Evolutionary conservation across 2,888 invertebrate genomes (phyloP), one percentile per base, ranked within the genome.

Genomic region (Stictocephala bisonia): DNA sequence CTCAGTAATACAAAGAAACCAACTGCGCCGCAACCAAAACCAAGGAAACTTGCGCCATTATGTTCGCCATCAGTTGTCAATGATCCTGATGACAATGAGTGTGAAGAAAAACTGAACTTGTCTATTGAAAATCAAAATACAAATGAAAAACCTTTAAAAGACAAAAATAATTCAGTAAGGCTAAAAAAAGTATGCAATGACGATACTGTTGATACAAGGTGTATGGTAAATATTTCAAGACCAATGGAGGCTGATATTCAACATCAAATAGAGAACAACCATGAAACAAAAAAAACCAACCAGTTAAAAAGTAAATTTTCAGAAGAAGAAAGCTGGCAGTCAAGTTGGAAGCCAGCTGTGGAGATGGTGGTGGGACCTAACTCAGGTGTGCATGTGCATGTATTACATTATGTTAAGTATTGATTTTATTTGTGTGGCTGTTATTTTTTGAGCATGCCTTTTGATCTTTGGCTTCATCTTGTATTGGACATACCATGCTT

Each of bases 311-410:
- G n/a, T n/a, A n/a, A n/a, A n/a, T n/a, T n/a, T n/a, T n/a, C n/a
- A n/a, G n/a, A n/a, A n/a, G n/a, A n/a, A n/a, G n/a, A n/a, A n/a
- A n/a, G n/a, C n/a, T n/a, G n/a, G n/a, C n/a, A n/a, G n/a, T n/a
- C n/a, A n/a, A n/a, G n/a, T n/a, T n/a, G 26, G 48, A 26, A 20
- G 18, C 20, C 53, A 58, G 27, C 44, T 27, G 15, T 51, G n/a
- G n/a, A n/a, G n/a, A n/a, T 31, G 51, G 72, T 64, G 72, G 27
- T 53, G 51, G 72, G 53, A 31, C 15, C 31, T 24, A 31, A 51
- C 18, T 1, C 69, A 73, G 73, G 73, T 73, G 60, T 73, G 73
- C 74, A 40, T 66, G 71, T 74, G 66, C 70, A 72, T 71, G 71
- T 58, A 71, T 70, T 72, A 56, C 68, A 41, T 64, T 20, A 44